Percentiles rank a stretch among this genome's conserved stretches.
phyloP scores from a whole-genome alignment of 2,797 vertebrate genomes.

The Malurus leucopterus region DNA sequence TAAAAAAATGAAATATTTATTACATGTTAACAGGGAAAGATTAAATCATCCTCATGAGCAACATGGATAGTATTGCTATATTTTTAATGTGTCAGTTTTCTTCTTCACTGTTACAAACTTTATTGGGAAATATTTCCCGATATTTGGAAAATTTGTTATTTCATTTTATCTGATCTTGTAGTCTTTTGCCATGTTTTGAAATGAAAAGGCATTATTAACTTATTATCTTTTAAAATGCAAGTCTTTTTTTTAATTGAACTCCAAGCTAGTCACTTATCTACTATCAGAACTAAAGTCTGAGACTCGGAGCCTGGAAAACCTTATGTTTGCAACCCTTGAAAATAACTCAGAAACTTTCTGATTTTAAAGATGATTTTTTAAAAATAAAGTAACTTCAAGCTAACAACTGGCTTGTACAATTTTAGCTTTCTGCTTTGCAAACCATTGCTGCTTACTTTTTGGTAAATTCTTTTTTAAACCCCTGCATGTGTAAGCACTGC shows the following conservation, averaged over 20 bases:
- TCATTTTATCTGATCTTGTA: neutral
- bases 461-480: neutral
- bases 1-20: neutral
- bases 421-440: neutral
- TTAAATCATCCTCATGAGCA: neutral
- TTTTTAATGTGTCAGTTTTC: neutral
- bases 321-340: neutral
- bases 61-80: neutral
- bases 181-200: neutral
- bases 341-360: neutral
- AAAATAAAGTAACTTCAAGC: neutral
- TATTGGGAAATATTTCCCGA: neutral
- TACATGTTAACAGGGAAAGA: neutral
- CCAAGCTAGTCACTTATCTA: neutral
- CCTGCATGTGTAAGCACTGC: neutral
- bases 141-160: neutral
- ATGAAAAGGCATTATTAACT: neutral
- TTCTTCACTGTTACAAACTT: neutral
- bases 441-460: neutral
- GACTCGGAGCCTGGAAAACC: neutral
- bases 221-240: neutral
- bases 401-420: neutral
- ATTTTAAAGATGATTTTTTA: neutral
- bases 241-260: neutral
- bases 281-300: neutral